These are phyloP conservation scores for Melieria crassipennis DNA, from an alignment of 2,888 invertebrate species.

Conservation along the genomic window DNA sequence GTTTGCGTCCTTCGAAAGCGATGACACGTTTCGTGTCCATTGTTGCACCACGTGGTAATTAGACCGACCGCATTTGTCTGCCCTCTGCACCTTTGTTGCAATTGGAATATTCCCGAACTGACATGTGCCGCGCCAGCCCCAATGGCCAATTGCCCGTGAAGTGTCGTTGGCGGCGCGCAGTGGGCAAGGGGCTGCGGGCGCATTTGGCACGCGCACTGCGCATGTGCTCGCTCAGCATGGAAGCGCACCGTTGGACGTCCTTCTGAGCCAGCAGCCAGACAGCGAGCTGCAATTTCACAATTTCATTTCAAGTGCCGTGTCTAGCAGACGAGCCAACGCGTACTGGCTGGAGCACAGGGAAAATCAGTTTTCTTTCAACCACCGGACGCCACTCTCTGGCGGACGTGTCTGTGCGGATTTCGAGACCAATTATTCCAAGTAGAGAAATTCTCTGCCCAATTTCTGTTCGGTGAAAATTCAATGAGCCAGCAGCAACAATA, in stretches of 20 bases:
- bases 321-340: slow-evolving; percentile 21
- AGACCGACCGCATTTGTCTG: slow-evolving; percentile 1
- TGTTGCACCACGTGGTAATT: slow-evolving; percentile 30
- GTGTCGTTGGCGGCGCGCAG: neutral
- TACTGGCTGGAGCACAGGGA: slow-evolving; percentile 12
- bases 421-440: slow-evolving; percentile 6
- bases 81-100: slow-evolving; percentile 11
- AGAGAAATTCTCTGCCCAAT: slow-evolving; percentile 30
- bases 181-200: neutral
- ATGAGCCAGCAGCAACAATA: neutral
- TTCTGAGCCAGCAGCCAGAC: neutral
- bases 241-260: no score
- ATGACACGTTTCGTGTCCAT: slow-evolving; percentile 6
- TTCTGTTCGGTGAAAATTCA: slow-evolving; percentile 7
- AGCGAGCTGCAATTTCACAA: slow-evolving; percentile 32
- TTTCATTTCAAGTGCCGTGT: slow-evolving; percentile 36
- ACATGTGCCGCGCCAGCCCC: slow-evolving; percentile 1
- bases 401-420: slow-evolving; percentile 44
- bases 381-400: slow-evolving; percentile 59
- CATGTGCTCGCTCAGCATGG: neutral
- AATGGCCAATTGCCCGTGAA: neutral
- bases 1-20: neutral
- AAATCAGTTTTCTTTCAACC: slow-evolving; percentile 52
- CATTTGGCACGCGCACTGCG: neutral
- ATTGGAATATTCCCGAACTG: slow-evolving; percentile 11